A percentile compares a stretch with the other conserved stretches of the same genome.
These are phyloP conservation scores for Contarinia nasturtii DNA, from an alignment of 1,140 invertebrate genomes.

Conservation along the genomic window DNA sequence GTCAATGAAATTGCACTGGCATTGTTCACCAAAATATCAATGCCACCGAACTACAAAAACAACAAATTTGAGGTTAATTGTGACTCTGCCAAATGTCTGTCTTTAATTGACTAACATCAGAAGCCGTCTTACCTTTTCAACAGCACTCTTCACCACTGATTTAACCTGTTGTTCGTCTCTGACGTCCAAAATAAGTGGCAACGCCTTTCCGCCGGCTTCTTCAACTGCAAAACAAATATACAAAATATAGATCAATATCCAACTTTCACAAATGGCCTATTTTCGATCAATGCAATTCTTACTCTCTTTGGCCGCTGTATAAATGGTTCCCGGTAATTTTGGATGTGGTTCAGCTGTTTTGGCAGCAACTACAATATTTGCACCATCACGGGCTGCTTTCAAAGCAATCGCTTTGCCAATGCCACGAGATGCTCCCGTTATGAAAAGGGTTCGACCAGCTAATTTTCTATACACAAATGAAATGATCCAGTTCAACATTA, in stretches of 20 bases:
- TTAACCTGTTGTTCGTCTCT: constrained; percentile 68
- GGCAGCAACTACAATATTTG: constrained; percentile 85
- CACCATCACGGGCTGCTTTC: constrained; percentile 84
- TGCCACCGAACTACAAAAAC: constrained; percentile 63
- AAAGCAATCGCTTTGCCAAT: constrained; percentile 95
- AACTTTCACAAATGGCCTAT: background rate
- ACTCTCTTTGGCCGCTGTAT: constrained; percentile 90
- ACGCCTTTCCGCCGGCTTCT: constrained; percentile 69
- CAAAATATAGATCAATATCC: background rate
- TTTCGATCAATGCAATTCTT: constrained; percentile 15
- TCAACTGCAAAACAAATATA: constrained; percentile 62
- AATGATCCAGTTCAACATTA: too few species aligned
- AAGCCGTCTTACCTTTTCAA: constrained; percentile 37
- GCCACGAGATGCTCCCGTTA: constrained; percentile 90
- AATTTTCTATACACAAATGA: too few species aligned
- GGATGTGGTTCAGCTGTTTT: constrained; percentile 94
- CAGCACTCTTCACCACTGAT: constrained; percentile 67
- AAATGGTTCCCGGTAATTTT: constrained; percentile 96
- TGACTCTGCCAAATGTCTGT: background rate
- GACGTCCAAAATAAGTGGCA: constrained; percentile 89
- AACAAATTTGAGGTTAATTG: background rate
- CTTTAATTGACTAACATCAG: too few species aligned
- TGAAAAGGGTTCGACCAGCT: constrained; percentile 39
- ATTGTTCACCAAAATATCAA: constrained; percentile 92
- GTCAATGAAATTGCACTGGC: constrained; percentile 91